A percentile compares a stretch with the other conserved stretches of the same genome.
These are phyloP conservation scores for Tillus elongatus DNA, from an alignment of 2,888 invertebrate species.

Conservation along the genomic window DNA sequence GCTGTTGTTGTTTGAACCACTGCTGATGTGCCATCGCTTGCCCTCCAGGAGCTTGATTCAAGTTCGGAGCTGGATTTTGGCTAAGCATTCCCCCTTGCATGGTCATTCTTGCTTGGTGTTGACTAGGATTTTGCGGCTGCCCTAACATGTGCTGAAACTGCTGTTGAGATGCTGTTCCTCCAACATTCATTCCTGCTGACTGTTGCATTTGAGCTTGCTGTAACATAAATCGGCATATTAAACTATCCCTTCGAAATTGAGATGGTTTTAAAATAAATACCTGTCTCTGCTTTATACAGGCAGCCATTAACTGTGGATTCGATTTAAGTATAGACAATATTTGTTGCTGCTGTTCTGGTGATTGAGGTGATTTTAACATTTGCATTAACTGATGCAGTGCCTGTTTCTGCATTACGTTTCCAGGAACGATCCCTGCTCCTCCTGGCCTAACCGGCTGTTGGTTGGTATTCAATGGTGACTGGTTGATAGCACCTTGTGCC, in stretches of 20 bases:
- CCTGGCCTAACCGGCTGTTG: constrained; percentile 36
- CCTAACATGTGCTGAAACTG: constrained; percentile 47
- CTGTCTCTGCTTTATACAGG: constrained; percentile 83
- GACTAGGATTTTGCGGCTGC: constrained; percentile 26
- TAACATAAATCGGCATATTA: too few species aligned
- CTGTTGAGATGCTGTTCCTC: constrained; percentile 42
- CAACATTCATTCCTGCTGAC: too few species aligned
- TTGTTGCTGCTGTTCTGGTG: constrained; percentile 86
- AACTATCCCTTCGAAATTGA: too few species aligned
- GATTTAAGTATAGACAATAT: constrained; percentile 83
- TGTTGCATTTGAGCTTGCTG: constrained; percentile 30
- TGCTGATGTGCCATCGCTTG: constrained; percentile 47
- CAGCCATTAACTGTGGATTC: constrained; percentile 92
- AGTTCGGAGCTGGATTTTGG: constrained; percentile 26
- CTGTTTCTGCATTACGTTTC: constrained; percentile 47
- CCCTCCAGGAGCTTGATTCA: constrained; percentile 25
- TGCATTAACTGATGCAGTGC: constrained; percentile 81
- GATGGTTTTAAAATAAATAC: too few species aligned
- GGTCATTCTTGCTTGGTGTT: constrained; percentile 46
- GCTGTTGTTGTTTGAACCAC: constrained; percentile 42
- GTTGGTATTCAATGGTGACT: constrained; percentile 31
- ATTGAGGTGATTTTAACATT: constrained; percentile 80
- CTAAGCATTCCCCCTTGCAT: constrained; percentile 43
- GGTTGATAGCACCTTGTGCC: constrained; percentile 31
- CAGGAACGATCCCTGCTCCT: constrained; percentile 31